Base-by-base conservation (phyloP, 2,797 vertebrate species). In the Neosilurus hyrtlii region DNA sequence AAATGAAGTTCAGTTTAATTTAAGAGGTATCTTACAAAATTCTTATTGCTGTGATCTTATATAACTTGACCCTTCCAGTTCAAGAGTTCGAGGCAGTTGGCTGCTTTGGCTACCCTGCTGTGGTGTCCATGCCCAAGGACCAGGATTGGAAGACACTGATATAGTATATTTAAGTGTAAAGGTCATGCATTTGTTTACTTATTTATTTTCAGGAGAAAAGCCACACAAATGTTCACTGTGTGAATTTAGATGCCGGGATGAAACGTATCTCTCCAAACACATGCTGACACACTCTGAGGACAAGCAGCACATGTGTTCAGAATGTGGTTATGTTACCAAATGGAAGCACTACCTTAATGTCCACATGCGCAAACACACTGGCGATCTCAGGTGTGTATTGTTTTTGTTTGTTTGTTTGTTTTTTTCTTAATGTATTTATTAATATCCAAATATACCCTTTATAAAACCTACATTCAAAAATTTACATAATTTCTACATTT, bases 321-420 rank as follows among this genome's bases (percentile, higher is more conserved):
- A 99, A 83, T 99, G 98, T 0, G 98, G 98, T 66, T 99, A 99
- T 18, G 93, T 99, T 91, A 99, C 98, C 67, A 99, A 98, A 86
- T 99, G 98, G 98, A 99, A 99, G 83, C 98, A 99, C 87, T 99
- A 98, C 85, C 92, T 99, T 80, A 98, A 94, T 0, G 96, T 99
- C 82, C 98, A 99, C 86, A 99, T 99, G 98, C 95, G 98, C 84
- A 99, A 99, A 89, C 98, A 99, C 26, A 93, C 95, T 0, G 97
- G 97, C 18, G 98, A 99, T 90, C 96, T 99, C 89, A 95, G 97
- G 98, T 98, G 87, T 1, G 67, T 78, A 72, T 83, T 52, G 43
- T n/a, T 5, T 11, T 52, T 49, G 35, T 76, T 77, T 15, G 20
- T 49, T 49, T 54, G 18, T 70, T 56, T 61, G 57, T 51, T 24